Evolutionary conservation across 2,113 vertebrate species (phyloP), one percentile per base, ranked within the genome.

Genomic region (Leuciscus idus): DNA sequence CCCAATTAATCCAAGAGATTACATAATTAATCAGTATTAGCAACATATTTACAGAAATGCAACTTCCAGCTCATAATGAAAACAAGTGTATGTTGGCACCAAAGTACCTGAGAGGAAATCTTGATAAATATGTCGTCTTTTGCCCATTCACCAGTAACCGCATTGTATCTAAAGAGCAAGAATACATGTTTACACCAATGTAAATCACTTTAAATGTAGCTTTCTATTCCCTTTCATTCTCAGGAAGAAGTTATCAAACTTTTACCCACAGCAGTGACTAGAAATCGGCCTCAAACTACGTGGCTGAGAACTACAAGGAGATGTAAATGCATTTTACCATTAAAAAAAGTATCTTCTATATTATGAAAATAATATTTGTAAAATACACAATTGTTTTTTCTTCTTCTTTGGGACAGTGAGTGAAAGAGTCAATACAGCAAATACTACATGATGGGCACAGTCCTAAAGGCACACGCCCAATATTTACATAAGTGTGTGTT

Each of bases 241-340:
- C 92, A 99, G 98, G 93, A 99, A 99, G 93, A 99, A 99, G 88
- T 90, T 98, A 84, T 99, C 98, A 1, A 99, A 97, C 91, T 98
- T 99, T 43, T 7, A 8, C 39, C 39, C 39, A 8, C 39, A 43
- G 95, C 9, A 96, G 96, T 91, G 98, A 98, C 88, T 99, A 97
- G 98, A 99, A 97, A 92, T 94, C 93, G 0, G 97, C 97, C 1
- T 98, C 95, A 46, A 99, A 99, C 91, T 99, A 99, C 0, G 97
- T 99, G 87, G 93, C 97, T 12, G 99, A 99, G 89, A 89, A 94
- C 2, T 99, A 99, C 93, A 95, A 99, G 68, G 96, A 98, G 91
- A 89, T 46, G 72, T 26, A 46, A 21, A n/a, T 13, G 4, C 3
- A 46, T n/a, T 73, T 73, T 70, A 70, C 66, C 17, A 6, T 70